Evolutionary conservation across 2,888 invertebrate genomes (phyloP).

Genomic region (Pristionchus japonicus): DNA sequence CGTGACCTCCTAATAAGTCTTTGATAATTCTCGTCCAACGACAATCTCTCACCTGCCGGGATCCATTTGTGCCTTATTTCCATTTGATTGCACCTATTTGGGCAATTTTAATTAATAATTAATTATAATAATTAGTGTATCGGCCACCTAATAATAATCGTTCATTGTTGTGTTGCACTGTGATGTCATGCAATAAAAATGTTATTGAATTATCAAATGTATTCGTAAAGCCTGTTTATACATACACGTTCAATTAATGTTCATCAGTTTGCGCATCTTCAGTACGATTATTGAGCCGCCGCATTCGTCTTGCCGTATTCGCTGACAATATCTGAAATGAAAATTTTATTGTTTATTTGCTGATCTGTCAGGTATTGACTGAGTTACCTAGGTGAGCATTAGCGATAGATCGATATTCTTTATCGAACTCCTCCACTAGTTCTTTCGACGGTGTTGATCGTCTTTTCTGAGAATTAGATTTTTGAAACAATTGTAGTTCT

Average conservation of each 20-base stretch:
- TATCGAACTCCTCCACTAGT: too few relatives aligned
- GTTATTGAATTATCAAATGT: slow-evolving; percentile 22
- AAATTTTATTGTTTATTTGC: too few relatives aligned
- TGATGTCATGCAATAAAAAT: slow-evolving; percentile 13
- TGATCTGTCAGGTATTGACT: too few relatives aligned
- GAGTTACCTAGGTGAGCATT: too few relatives aligned
- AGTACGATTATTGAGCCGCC: too few relatives aligned
- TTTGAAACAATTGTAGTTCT: too few relatives aligned
- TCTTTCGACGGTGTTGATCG: too few relatives aligned
- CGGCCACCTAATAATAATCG: not conserved
- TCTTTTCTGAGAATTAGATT: too few relatives aligned
- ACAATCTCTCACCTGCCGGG: slow-evolving; percentile 5
- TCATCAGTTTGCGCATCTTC: not conserved
- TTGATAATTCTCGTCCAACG: not conserved
- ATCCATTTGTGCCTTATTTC: slow-evolving; percentile 2
- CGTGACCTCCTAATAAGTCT: slow-evolving; percentile 33
- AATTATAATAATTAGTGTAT: not conserved
- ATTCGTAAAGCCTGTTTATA: too few relatives aligned
- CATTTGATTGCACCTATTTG: not conserved
- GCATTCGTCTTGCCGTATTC: too few relatives aligned
- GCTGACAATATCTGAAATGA: too few relatives aligned
- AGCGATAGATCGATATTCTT: too few relatives aligned
- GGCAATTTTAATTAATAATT: not conserved
- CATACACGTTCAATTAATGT: not conserved
- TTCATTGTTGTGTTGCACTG: slow-evolving; percentile 13